Evolutionary conservation across 2,888 invertebrate genomes (phyloP).

Genomic region (Cheiracanthium punctorium): DNA sequence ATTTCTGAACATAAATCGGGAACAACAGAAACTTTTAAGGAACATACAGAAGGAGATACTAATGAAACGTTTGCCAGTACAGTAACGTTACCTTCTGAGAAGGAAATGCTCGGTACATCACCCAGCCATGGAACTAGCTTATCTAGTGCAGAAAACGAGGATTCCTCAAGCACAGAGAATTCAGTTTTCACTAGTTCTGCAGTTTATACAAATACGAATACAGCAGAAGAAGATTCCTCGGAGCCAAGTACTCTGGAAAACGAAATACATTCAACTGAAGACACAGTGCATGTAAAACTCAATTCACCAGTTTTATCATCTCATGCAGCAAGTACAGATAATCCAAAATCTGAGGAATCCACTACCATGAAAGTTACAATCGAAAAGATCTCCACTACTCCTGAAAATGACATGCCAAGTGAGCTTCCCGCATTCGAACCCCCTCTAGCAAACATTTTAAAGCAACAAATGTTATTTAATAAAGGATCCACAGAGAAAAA

Average conservation of each 20-base stretch:
- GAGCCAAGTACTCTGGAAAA: neutral
- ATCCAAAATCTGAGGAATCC: neutral
- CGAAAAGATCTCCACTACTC: neutral
- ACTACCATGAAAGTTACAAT: neutral
- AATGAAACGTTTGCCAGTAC: no score
- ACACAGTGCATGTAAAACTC: neutral
- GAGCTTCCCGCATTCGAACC: neutral
- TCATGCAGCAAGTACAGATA: neutral
- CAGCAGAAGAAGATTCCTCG: neutral
- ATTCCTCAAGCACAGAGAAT: no score
- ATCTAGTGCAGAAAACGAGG: no score
- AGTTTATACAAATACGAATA: no score
- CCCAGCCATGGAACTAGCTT: no score
- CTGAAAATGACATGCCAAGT: neutral
- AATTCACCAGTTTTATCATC: neutral
- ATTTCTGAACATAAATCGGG: no score
- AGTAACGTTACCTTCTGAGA: no score
- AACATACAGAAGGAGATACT: no score
- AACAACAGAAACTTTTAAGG: no score
- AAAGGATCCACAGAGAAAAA: neutral
- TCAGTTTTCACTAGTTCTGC: no score
- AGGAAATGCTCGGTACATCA: no score
- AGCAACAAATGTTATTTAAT: neutral
- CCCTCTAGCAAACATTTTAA: neutral
- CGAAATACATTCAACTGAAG: no score